Evolutionary conservation across 1,140 invertebrate species (phyloP), one percentile per base, ranked within the genome.

Genomic region (Macrostomum lignano): DNA sequence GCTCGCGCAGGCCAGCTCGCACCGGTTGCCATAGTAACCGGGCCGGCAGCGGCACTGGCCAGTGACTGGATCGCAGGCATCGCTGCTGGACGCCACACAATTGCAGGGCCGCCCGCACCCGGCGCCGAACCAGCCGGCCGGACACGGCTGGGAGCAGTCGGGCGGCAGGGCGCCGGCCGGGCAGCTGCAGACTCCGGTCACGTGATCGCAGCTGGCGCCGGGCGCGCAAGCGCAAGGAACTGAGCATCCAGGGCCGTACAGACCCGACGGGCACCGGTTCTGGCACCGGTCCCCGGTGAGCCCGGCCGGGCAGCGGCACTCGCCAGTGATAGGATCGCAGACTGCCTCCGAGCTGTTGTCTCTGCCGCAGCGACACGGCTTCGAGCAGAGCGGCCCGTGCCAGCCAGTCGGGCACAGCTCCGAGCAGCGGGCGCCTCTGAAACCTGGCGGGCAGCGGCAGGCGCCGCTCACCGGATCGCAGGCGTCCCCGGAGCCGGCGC

Each of bases 21-120:
- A 60, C 11, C 43, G 39, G 1, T 41, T 38, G 3, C 58, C 58
- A 25, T 39, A 44, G 38, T 46, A 54, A 7, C 55, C 58, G 20
- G 67, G 64, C 3, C 64, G 64, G 11, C 54, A 55, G 26, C 72
- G 62, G 49, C 81, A 86, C 28, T 63, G 63, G 26, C 73, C 74
- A 39, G 64, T 65, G 10, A 45, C 37, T 5, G 44, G 42, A 40
- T 55, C 44, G 43, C 52, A 55, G n/a, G n/a, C n/a, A n/a, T n/a
- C n/a, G 19, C 48, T 48, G 19, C 43, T 37, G 0, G 39, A 49
- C 46, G 74, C 68, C 25, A 67, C 63, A 55, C 82, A 91, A 39
- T 74, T 70, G 50, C 82, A 93, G 17, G 65, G 64, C 48, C 75
- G 70, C 23, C 65, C 66, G 55, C 84, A 93, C 44, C 73, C 65